Evolutionary conservation across 2,797 vertebrate species (phyloP), one percentile per base, ranked within the genome.

Genomic region (Scyliorhinus canicula): DNA sequence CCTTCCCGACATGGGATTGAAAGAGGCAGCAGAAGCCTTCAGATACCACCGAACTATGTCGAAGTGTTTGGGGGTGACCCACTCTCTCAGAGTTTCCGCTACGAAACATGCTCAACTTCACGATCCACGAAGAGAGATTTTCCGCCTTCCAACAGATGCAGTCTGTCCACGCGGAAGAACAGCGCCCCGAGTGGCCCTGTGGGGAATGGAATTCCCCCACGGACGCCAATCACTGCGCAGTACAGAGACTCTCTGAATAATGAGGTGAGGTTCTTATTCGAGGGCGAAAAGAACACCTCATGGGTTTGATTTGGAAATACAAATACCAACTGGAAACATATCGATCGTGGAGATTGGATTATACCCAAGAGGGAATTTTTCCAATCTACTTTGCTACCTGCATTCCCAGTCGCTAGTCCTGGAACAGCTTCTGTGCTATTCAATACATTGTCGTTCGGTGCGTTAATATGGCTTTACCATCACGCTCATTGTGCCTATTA

Each of bases 81-180:
- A 96, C 96, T 96, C 95, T 96, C 97, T 93, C 96, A 97, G 95
- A 95, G 96, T 93, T 97, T 96, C 95, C 97, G 96, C 26, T 96
- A 96, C 96, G 95, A 96, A 95, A 95, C 98, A 95, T 96, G 96
- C 95, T 95, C 98, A 95, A 96, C 97, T 0, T 96, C 96, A 57
- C 95, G 96, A 96, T 96, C 96, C 14, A 96, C 97, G 5, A 96
- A 96, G 95, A 96, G 96, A 0, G 98, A 98, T 97, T 98, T 98
- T 97, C 98, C 98, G 96, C 98, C 98, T 97, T 97, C 99, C 97
- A 98, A 98, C 97, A 96, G 97, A 94, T 96, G 97, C 96, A 98
- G 98, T 95, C 96, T 96, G 67, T 96, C 97, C 40, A 96, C 96
- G 95, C 98, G 98, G 96, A 94, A 55, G 93, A 74, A 94, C 50